A percentile compares a stretch with the other conserved stretches of the same genome.
Conservation (phyloP, 2,888 invertebrate genomes). For the Rhabditophanes sp. region DNA sequence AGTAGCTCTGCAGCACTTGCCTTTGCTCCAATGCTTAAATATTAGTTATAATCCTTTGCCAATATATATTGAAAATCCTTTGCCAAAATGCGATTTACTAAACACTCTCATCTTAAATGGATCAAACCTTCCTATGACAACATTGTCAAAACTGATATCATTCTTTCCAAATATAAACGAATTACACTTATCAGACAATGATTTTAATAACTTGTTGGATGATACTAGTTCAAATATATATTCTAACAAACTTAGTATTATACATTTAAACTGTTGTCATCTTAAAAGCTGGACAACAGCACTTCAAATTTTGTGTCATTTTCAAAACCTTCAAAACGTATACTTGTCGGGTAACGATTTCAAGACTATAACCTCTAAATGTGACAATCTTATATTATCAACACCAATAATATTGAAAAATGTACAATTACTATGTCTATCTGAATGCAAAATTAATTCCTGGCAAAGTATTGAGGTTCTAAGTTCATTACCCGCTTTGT, state of each 20-base stretch:
- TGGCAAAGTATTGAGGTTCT: too few species aligned
- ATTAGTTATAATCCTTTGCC: constrained; percentile 11
- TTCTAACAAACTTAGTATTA: constrained; percentile 10
- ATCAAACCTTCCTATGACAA: constrained; percentile 9
- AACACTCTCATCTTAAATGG: constrained; percentile 9
- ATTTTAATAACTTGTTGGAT: constrained; percentile 46
- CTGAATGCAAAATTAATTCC: too few species aligned
- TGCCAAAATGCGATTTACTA: neutral
- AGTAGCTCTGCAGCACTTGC: constrained; percentile 8
- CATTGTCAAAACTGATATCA: constrained; percentile 5
- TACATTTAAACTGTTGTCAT: constrained; percentile 14
- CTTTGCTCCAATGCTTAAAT: constrained; percentile 9
- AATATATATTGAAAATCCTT: neutral
- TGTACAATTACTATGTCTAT: too few species aligned
- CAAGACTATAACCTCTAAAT: too few species aligned
- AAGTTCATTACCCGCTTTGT: too few species aligned
- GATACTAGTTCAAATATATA: too few species aligned
- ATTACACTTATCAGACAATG: constrained; percentile 76
- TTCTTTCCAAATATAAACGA: constrained; percentile 57
- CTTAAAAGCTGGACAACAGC: constrained; percentile 11
- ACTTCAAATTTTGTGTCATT: too few species aligned
- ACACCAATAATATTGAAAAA: too few species aligned
- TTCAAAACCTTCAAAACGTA: too few species aligned
- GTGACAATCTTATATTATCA: too few species aligned
- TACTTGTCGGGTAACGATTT: too few species aligned